Base-by-base conservation (phyloP, 2,888 invertebrate species). In the Volucella inflata region DNA sequence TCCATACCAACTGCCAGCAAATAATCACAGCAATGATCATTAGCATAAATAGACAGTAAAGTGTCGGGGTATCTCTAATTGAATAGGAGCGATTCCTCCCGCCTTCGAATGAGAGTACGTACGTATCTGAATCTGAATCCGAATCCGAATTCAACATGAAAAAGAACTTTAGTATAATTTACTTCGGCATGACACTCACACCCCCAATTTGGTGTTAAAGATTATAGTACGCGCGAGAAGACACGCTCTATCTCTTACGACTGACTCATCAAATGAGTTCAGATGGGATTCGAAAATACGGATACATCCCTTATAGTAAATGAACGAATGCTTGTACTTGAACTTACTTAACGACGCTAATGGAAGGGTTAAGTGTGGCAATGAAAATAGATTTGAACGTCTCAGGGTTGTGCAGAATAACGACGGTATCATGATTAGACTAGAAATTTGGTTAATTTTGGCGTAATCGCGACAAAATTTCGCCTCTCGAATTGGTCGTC, bases 1-100 rank as follows among this genome's bases (percentile, higher is more conserved):
- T 6, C 64, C 44, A 65, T 59, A 30, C 46, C 60, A 53, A 60
- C 71, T 14, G 65, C 70, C 84, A 84, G 72, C 81, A 85, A 81
- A 85, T 85, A 85, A 85, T 85, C 85, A 77, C 76, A 81, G 62
- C 85, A 76, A 72, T 85, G 80, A 85, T 81, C 76, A 77, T 85
- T 81, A 81, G 85, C 85, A 85, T 85, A 85, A 85, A 85, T 76
- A 85, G 71, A 72, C 65, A 67, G 75, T 64, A 75, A 76, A 80
- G 76, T 77, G 75, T 81, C 68, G 62, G 81, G 67, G 72, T 65
- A 64, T 81, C 30, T 30, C 62, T 85, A 85, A 85, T 85, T 85
- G 85, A 85, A 85, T 85, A 71, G 67, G 76, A 76, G 67, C 48
- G 71, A 36, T 80, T 12, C 44, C 40, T 11, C 50, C 46, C 50